phyloP scores from a whole-genome alignment of 2,797 vertebrate genomes.

The Syngnathus acus region DNA sequence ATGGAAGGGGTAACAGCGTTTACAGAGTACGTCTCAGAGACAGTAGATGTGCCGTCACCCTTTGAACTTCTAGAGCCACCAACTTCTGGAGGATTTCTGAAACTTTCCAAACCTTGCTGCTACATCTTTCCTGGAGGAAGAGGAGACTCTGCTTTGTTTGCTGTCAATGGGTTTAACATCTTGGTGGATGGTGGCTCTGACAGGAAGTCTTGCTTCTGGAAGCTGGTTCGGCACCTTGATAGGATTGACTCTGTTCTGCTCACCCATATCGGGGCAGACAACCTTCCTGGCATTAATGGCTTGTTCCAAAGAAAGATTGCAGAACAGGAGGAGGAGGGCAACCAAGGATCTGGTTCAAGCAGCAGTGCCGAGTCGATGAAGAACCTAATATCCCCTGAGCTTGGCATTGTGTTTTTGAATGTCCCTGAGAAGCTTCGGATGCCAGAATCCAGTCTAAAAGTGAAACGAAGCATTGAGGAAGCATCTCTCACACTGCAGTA shows the following conservation, averaged over 20 bases:
- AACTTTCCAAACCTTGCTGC: conserved; percentile 97
- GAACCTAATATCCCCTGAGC: conserved; percentile 94
- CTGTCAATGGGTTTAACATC: conserved; percentile 97
- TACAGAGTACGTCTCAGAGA: conserved; percentile 92
- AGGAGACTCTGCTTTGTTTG: conserved; percentile 95
- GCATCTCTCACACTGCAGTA: conserved; percentile 92
- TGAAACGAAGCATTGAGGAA: conserved; percentile 96
- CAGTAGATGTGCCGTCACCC: conserved; percentile 88
- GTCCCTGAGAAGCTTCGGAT: conserved; percentile 91
- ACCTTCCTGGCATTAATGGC: conserved; percentile 94
- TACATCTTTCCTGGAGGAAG: conserved; percentile 97
- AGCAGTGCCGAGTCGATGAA: conserved; percentile 94
- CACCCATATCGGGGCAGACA: conserved; percentile 97
- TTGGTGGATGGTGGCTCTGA: conserved; percentile 96
- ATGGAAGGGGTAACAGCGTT: conserved; percentile 97
- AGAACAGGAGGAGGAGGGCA: conserved; percentile 90
- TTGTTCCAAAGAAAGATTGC: conserved; percentile 95
- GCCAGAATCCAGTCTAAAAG: conserved; percentile 87
- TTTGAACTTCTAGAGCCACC: conserved; percentile 96
- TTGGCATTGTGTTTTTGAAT: conserved; percentile 97
- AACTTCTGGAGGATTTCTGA: conserved; percentile 95
- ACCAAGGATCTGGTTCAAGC: conserved; percentile 77
- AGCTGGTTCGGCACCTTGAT: conserved; percentile 93
- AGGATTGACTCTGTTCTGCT: conserved; percentile 94
- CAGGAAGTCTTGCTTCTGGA: conserved; percentile 96